These are phyloP conservation scores for Scyliorhinus canicula DNA, from an alignment of 2,797 vertebrate genomes.

Conservation along the genomic window DNA sequence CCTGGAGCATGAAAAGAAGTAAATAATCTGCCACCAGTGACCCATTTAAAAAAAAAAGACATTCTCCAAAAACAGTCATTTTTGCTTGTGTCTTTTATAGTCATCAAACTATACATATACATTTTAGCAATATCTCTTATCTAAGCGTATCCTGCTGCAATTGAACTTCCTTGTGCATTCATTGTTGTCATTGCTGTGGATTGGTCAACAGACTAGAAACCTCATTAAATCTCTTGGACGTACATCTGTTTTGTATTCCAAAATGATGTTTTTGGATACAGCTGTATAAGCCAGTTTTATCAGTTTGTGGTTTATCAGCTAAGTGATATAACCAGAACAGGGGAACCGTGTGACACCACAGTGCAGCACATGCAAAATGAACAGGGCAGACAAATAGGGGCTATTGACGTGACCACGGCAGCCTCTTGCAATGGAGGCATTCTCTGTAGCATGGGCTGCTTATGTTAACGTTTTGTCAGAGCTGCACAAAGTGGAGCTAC, in stretches of 20 bases:
- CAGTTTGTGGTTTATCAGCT: background rate
- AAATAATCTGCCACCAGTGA: background rate
- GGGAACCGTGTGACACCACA: background rate
- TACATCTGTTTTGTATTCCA: constrained; percentile 6
- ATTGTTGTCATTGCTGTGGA: background rate
- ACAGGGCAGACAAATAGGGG: background rate
- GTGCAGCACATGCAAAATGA: background rate
- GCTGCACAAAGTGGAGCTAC: constrained; percentile 19
- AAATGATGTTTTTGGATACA: background rate
- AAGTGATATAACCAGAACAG: background rate
- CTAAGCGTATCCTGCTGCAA: background rate
- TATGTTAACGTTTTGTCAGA: background rate
- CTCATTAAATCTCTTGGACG: background rate
- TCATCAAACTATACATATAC: background rate
- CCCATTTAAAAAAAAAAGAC: background rate
- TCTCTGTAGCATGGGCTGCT: background rate
- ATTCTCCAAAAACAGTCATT: background rate
- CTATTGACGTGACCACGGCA: background rate
- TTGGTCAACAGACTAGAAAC: background rate
- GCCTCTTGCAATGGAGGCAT: constrained; percentile 7
- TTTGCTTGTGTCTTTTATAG: background rate
- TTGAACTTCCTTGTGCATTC: background rate
- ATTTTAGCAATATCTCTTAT: background rate
- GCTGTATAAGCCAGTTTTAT: background rate
- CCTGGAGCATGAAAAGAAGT: background rate